Base-by-base conservation (phyloP, 2,113 vertebrate genomes). In the Meles meles region DNA sequence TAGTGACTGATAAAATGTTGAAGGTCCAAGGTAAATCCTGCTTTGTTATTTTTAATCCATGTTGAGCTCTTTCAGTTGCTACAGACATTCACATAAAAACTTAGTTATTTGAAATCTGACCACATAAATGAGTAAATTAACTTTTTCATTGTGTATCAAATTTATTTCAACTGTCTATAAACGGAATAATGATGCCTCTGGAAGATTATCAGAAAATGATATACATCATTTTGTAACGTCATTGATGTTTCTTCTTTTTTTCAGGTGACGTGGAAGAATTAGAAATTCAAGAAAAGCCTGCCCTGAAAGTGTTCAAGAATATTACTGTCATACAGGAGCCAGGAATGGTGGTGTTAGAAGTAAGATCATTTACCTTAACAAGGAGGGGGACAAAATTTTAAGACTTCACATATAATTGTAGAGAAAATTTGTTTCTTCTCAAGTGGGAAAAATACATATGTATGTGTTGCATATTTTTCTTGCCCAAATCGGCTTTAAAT, bases 191-290 rank as follows among this genome's bases (percentile, higher is more conserved):
- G 57, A 63, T 65, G 6, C 10, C 37, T 76, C 69, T 85, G 69
- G 37, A 81, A 61, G 52, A 85, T 49, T 47, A 13, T 76, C 42
- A 92, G 71, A 93, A 87, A 93, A 86, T 80, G 23, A 61, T 81
- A 55, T 12, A 47, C 34, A 25, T 81, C 10, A n/a, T n/a, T n/a
- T n/a, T n/a, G n/a, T n/a, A n/a, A n/a, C n/a, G n/a, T n/a, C n/a
- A n/a, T 97, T 59, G 77, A 92, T 67, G 72, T 97, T 59, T 25
- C 23, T 23, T 18, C 69, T 44, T 67, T 94, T 94, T 97, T 97
- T 92, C 96, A 99, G 99, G 99, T 95, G 99, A 99, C 72, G 99
- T 99, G 91, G 99, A 99, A 98, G 99, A 99, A 99, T 98, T 99
- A 98, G 99, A 99, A 97, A 98, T 99, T 67, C 98, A 99, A 1